Conservation (phyloP, 30 jellyfish, hydroid and myxozoan genomes). For the Pelagia noctiluca region DNA sequence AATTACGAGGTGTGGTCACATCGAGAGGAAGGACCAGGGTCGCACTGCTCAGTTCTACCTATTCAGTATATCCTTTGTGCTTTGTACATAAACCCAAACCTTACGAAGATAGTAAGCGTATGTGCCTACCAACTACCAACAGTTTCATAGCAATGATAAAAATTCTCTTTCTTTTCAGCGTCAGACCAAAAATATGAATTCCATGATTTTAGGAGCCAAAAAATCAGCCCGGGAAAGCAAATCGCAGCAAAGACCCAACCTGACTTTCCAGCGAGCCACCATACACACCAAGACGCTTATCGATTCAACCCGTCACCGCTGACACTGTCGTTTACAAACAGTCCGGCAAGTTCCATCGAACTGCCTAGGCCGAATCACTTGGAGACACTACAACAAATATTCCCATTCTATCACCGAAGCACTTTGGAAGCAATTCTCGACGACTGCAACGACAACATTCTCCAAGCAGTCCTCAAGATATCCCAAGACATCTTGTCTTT, state of each 20-base stretch:
- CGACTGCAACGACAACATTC: slow-evolving; percentile 57
- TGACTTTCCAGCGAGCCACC: slow-evolving; percentile 10
- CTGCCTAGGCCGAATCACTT: slow-evolving; percentile 54
- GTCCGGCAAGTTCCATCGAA: slow-evolving; percentile 14
- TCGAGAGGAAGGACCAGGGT: too few species aligned
- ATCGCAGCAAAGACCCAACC: slow-evolving; percentile 1
- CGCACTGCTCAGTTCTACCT: too few species aligned
- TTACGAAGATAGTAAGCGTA: too few species aligned
- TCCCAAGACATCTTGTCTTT: slow-evolving; percentile 60
- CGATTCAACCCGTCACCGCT: slow-evolving; percentile 41
- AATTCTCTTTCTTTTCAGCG: too few species aligned
- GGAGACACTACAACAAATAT: slow-evolving; percentile 52
- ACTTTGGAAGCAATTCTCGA: slow-evolving; percentile 55
- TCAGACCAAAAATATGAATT: neutral
- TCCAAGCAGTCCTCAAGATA: slow-evolving; percentile 58
- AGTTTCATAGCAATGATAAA: too few species aligned
- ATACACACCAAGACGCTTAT: slow-evolving; percentile 8
- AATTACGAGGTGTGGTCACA: too few species aligned
- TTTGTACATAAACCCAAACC: too few species aligned
- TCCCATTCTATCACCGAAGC: slow-evolving; percentile 57
- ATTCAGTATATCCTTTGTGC: too few species aligned
- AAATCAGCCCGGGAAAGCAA: neutral
- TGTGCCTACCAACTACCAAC: too few species aligned
- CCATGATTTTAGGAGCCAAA: slow-evolving; percentile 30
- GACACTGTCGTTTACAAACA: slow-evolving; percentile 47